Conservation (phyloP, 2,797 vertebrate species). For the Hephaestus fuliginosus region DNA sequence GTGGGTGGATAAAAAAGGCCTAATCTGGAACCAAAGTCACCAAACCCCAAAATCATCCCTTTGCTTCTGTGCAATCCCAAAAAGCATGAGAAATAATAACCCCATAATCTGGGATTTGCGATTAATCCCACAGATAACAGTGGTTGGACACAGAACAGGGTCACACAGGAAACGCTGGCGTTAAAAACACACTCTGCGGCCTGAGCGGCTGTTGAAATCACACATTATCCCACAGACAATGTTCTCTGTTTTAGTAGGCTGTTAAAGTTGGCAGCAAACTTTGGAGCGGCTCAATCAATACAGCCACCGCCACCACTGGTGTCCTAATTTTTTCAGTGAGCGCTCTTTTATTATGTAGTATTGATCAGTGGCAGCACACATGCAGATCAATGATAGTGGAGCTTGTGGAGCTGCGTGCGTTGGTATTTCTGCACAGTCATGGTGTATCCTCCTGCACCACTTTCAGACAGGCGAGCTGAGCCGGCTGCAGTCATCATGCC, state of each 20-base stretch:
- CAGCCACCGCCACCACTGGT: slow-evolving; percentile 34
- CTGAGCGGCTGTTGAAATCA: slow-evolving; percentile 45
- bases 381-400: slow-evolving; percentile 33
- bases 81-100: slow-evolving; percentile 64
- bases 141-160: slow-evolving; percentile 60
- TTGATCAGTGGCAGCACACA: slow-evolving; percentile 46
- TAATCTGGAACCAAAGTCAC: slow-evolving; percentile 25
- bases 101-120: slow-evolving; percentile 79
- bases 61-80: slow-evolving; percentile 41
- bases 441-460: slow-evolving; percentile 39
- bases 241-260: slow-evolving; percentile 41
- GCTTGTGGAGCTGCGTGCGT: slow-evolving; percentile 14
- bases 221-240: slow-evolving; percentile 33
- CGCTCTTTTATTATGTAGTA: slow-evolving; percentile 40
- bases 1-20: slow-evolving; percentile 2
- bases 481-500: slow-evolving; percentile 45
- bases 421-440: slow-evolving; percentile 71
- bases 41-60: slow-evolving; percentile 24
- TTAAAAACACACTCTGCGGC: slow-evolving; percentile 61
- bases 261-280: slow-evolving; percentile 56
- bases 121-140: slow-evolving; percentile 64
- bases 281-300: slow-evolving; percentile 53
- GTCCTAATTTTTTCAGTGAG: slow-evolving; percentile 50
- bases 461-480: slow-evolving; percentile 32
- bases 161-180: slow-evolving; percentile 59